Evolutionary conservation across 2,797 vertebrate genomes (phyloP).

Genomic region (Tokudaia tokunoshimensis): DNA sequence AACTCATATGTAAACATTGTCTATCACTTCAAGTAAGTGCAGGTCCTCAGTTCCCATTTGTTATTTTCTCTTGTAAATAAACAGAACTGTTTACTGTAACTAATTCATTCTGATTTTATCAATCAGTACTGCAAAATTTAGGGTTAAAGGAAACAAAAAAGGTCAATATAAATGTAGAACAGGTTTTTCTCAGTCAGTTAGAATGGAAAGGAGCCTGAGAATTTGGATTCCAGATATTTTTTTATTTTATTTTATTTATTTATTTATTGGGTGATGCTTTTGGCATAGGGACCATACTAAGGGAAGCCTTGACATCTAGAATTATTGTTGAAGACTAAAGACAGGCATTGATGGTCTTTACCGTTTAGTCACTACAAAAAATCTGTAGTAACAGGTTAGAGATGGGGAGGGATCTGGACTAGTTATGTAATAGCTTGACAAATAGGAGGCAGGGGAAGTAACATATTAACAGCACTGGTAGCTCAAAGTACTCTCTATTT

Average conservation of each 20-base stretch:
- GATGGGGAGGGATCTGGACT: background rate
- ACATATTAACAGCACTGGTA: background rate
- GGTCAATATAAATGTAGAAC: conserved; percentile 2
- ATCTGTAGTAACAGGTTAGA: background rate
- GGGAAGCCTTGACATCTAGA: background rate
- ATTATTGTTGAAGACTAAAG: conserved; percentile 9
- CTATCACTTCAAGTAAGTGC: conserved; percentile 63
- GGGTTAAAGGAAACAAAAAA: background rate
- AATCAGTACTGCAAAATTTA: conserved; percentile 17
- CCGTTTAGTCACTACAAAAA: conserved; percentile 22
- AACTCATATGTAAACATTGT: conserved; percentile 70
- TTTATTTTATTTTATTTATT: background rate
- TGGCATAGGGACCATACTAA: background rate
- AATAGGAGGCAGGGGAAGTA: background rate
- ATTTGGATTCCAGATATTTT: background rate
- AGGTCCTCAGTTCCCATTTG: conserved; percentile 44
- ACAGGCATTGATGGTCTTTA: conserved; percentile 28
- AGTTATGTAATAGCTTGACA: background rate
- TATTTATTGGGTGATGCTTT: background rate
- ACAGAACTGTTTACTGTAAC: conserved; percentile 46
- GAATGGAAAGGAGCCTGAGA: background rate
- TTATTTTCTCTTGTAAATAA: conserved; percentile 69
- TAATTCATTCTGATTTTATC: conserved; percentile 49
- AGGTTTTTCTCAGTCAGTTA: background rate
- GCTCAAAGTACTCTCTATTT: background rate